Percentiles rank a stretch among this genome's conserved stretches.
These are phyloP conservation scores for Petromus typicus DNA, from an alignment of 2,113 vertebrate genomes.

Conservation along the genomic window DNA sequence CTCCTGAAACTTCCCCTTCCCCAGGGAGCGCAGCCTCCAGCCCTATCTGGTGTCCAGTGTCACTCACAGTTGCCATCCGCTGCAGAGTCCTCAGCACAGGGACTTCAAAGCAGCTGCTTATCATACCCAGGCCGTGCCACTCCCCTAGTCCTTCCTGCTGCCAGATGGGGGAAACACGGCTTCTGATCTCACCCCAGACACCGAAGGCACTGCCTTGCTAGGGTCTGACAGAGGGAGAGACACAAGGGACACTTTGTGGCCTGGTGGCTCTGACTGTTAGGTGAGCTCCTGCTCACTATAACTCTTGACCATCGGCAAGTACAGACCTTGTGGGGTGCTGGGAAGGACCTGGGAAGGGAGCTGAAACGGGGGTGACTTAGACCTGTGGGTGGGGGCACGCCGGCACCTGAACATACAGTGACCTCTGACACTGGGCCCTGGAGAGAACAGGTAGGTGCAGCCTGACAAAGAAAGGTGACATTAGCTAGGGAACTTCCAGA, in stretches of 20 bases:
- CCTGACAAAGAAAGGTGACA: neutral
- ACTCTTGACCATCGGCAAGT: neutral
- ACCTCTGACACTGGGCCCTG: neutral
- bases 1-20: neutral
- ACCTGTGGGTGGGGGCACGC: neutral
- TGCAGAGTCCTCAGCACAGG: neutral
- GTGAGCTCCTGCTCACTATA: constrained; percentile 28
- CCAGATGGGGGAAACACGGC: neutral
- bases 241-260: neutral
- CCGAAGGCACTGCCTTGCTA: neutral
- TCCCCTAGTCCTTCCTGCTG: neutral
- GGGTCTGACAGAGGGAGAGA: neutral
- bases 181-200: neutral
- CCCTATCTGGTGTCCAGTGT: constrained; percentile 1
- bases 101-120: constrained; percentile 61
- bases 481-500: neutral
- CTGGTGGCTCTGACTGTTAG: constrained; percentile 9
- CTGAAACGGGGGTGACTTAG: neutral
- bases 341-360: neutral
- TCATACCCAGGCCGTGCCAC: neutral
- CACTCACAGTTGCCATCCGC: constrained; percentile 38
- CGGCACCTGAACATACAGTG: neutral
- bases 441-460: neutral
- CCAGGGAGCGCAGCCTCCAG: neutral
- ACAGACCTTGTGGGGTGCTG: neutral